Evolutionary conservation across 2,888 invertebrate genomes (phyloP), one percentile per base, ranked within the genome.

Genomic region (Eupithecia centaureata): DNA sequence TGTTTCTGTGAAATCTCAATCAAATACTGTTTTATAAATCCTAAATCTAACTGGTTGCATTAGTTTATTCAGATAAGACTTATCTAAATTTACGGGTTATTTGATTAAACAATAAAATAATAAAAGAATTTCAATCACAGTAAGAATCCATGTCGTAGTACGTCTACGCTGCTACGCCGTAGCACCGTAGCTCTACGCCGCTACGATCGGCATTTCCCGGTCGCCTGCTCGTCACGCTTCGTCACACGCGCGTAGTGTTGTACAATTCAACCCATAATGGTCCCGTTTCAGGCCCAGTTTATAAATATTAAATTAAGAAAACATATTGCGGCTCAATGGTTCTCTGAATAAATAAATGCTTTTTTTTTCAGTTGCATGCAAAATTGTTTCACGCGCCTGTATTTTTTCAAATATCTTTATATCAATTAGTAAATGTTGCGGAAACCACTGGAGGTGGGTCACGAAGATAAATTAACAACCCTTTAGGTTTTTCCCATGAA

Each of bases 131-230:
- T n/a, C n/a, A n/a, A n/a, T n/a, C n/a, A n/a, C n/a, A n/a, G n/a
- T n/a, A 18, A 15, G 18, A 15, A 18, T 10, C 47, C 15, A 18
- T 58, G 62, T 35, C 56, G 57, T 60, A 63, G 63, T 15, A 47
- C 25, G 47, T 27, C 47, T 47, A 66, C 51, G 61, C 18, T 25
- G 60, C 65, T 61, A 65, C 65, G 63, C 5, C 51, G 51, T 59
- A 65, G 60, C 66, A 5, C 12, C 10, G 30, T 15, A 28, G 32
- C 57, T 22, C 30, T 12, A 32, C n/a, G 32, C 10, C 58, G 64
- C 67, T 71, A 72, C 71, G 64, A 83, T 85, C 79, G 82, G 81
- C 77, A 86, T 87, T 87, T 82, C 77, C 81, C 84, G 82, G 82
- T 83, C 79, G 84, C 79, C 59, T 68, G 63, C 63, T 7, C 27